Evolutionary conservation across 2,113 vertebrate species (phyloP).

Genomic region (Heterotilapia buettikoferi): DNA sequence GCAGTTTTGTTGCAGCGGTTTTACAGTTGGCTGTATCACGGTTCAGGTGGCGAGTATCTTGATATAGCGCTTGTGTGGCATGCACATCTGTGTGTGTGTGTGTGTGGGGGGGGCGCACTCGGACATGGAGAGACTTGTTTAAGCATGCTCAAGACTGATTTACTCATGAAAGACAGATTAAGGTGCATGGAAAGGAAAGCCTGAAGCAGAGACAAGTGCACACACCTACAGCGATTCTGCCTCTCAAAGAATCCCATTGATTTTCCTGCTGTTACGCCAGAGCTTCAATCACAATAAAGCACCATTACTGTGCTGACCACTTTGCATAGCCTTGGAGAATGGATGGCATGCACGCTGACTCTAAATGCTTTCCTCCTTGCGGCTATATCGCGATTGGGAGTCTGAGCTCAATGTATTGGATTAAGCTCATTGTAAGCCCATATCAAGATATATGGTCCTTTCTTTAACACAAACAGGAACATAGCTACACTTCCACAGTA

Average conservation of each 20-base stretch:
- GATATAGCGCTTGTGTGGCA: not conserved
- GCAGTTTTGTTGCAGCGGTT: slow-evolving; percentile 44
- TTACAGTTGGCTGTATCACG: slow-evolving; percentile 3
- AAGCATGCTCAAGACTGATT: not conserved
- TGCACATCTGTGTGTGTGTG: not conserved
- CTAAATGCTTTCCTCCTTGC: slow-evolving; percentile 4
- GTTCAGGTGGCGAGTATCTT: slow-evolving; percentile 22
- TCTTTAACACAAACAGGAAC: slow-evolving; percentile 2
- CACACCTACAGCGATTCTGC: slow-evolving; percentile 5
- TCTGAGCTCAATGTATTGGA: slow-evolving; percentile 36
- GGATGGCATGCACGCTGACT: not conserved
- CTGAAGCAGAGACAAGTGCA: not conserved
- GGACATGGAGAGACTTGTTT: not conserved
- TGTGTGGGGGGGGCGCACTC: not conserved
- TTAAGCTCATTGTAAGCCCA: slow-evolving; percentile 34
- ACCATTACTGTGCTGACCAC: slow-evolving; percentile 50
- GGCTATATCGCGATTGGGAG: slow-evolving; percentile 16
- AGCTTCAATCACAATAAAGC: slow-evolving; percentile 60
- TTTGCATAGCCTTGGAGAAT: slow-evolving; percentile 32
- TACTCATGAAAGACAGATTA: slow-evolving; percentile 3
- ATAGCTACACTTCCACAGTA: not conserved
- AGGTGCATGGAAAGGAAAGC: not conserved
- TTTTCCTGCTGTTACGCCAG: slow-evolving; percentile 34
- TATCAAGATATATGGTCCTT: slow-evolving; percentile 44
- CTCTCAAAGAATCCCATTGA: slow-evolving; percentile 49